These are phyloP conservation scores for Morphnarchus princeps DNA, from an alignment of 2,113 vertebrate genomes.

Conservation along the genomic window DNA sequence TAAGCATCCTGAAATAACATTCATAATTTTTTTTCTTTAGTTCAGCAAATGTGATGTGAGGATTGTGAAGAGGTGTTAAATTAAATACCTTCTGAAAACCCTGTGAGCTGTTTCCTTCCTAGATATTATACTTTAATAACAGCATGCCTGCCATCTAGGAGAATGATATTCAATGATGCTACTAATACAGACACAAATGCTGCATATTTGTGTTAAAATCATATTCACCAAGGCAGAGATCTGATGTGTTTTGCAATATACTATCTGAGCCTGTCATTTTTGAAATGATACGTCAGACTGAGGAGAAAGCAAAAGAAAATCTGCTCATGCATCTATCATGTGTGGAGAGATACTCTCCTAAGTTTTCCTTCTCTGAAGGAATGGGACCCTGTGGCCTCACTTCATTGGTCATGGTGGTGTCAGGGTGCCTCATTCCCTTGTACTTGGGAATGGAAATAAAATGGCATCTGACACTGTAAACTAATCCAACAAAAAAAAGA, in stretches of 20 bases:
- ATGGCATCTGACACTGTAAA: neutral
- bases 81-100: constrained; percentile 28
- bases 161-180: constrained; percentile 21
- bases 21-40: neutral
- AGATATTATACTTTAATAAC: constrained; percentile 53
- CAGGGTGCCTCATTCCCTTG: neutral
- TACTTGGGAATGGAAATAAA: neutral
- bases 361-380: neutral
- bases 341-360: neutral
- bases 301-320: neutral
- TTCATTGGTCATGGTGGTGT: neutral
- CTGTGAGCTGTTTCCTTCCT: constrained; percentile 34
- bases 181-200: constrained; percentile 30
- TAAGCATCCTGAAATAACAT: constrained; percentile 49
- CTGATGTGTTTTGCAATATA: constrained; percentile 47
- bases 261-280: constrained; percentile 43
- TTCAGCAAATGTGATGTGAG: neutral
- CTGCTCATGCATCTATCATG: neutral
- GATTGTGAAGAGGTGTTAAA: constrained; percentile 53
- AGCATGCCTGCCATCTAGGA: constrained; percentile 22
- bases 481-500: neutral
- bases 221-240: constrained; percentile 6
- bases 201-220: constrained; percentile 45
- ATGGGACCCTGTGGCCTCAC: neutral
- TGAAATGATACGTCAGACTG: neutral